A percentile compares a stretch with the other conserved stretches of the same genome.
These are phyloP conservation scores for Neoitamus cyanurus DNA, from an alignment of 2,888 invertebrate species.

Conservation along the genomic window DNA sequence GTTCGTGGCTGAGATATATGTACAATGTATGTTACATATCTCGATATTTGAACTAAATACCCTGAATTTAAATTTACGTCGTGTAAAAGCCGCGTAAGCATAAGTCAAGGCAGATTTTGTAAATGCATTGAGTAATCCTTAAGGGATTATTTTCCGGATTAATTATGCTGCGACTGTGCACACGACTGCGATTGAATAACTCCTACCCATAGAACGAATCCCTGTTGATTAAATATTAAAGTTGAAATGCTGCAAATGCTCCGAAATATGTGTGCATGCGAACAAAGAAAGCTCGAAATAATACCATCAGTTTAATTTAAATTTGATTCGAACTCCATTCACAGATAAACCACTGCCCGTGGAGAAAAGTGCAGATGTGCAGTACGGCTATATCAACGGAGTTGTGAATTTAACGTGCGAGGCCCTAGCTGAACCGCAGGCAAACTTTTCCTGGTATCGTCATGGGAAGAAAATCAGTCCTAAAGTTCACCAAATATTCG, in stretches of 20 bases:
- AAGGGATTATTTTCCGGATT: neutral
- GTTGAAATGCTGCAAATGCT: neutral
- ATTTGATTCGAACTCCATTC: neutral
- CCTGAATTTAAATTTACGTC: no score
- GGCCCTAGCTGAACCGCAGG: conserved; percentile 69
- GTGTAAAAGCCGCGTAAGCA: no score
- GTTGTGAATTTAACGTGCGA: conserved; percentile 71
- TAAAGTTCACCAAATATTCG: conserved; percentile 59
- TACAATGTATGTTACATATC: no score
- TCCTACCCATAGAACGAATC: neutral
- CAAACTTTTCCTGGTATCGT: conserved; percentile 69
- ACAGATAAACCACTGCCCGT: conserved; percentile 62
- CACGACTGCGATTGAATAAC: neutral
- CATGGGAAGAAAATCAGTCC: conserved; percentile 61
- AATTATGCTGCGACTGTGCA: neutral
- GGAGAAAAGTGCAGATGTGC: conserved; percentile 58
- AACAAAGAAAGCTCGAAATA: neutral
- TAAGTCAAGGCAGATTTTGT: neutral
- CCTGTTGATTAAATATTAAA: neutral
- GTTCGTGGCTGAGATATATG: no score
- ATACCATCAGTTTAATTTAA: neutral
- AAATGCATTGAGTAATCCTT: neutral
- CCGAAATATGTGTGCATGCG: neutral
- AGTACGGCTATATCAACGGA: conserved; percentile 67
- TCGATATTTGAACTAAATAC: no score